phyloP scores from a whole-genome alignment of 2,888 invertebrate genomes.

The Autographa gamma region DNA sequence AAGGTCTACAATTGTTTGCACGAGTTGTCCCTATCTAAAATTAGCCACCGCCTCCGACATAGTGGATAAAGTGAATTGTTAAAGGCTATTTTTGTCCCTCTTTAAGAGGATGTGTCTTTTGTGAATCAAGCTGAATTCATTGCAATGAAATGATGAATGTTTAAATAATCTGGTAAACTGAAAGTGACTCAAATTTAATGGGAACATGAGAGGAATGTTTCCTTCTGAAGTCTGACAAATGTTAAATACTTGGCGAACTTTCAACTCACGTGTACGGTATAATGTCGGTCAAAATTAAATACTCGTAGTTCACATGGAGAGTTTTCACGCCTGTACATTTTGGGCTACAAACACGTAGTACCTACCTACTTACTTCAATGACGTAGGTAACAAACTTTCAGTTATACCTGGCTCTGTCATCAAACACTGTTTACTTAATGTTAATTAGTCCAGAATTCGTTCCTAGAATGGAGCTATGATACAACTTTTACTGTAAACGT shows the following conservation, averaged over 20 bases:
- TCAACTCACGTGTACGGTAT: conserved; percentile 40
- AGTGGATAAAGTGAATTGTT: conserved; percentile 60
- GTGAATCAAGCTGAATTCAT: conserved; percentile 51
- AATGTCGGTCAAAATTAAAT: conserved; percentile 14
- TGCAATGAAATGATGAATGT: conserved; percentile 27
- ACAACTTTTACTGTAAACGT: background rate
- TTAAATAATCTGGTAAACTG: conserved; percentile 20
- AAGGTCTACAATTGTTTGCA: conserved; percentile 52
- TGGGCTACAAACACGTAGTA: background rate
- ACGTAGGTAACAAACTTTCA: background rate
- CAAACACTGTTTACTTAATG: conserved; percentile 6
- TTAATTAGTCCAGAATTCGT: conserved; percentile 3
- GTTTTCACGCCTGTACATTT: too few relatives aligned
- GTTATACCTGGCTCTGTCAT: background rate
- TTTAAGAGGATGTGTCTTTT: conserved; percentile 69
- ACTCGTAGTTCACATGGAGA: background rate
- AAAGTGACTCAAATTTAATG: conserved; percentile 33
- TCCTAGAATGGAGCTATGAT: background rate
- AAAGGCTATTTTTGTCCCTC: conserved; percentile 67
- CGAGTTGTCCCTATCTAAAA: conserved; percentile 61
- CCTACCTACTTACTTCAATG: too few relatives aligned
- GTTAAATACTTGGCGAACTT: conserved; percentile 39
- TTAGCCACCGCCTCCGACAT: conserved; percentile 67
- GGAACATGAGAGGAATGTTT: conserved; percentile 29
- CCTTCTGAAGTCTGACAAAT: conserved; percentile 25